Evolutionary conservation across 2,888 invertebrate genomes (phyloP).

Genomic region (Herminia tarsipennalis): DNA sequence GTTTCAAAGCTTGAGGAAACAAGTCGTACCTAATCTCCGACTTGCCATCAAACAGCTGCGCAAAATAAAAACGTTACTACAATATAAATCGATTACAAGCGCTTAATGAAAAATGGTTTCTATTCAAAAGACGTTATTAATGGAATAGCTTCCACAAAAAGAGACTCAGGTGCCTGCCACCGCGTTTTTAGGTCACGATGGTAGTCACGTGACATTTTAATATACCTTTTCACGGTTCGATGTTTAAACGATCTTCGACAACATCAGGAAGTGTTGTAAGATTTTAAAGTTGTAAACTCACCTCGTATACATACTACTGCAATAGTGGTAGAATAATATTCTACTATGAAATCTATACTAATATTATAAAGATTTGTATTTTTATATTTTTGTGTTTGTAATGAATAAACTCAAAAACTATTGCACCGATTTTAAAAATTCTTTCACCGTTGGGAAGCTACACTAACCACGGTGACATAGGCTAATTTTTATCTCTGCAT

Average conservation of each 20-base stretch:
- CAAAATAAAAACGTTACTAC: constrained; percentile 23
- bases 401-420: no score
- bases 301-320: no score
- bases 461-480: no score
- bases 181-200: constrained; percentile 71
- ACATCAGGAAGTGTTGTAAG: constrained; percentile 1
- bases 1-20: constrained; percentile 19
- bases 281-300: constrained; percentile 12
- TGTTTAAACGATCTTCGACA: constrained; percentile 14
- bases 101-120: constrained; percentile 36
- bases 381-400: no score
- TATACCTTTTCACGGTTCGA: constrained; percentile 17
- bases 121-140: constrained; percentile 52
- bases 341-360: no score
- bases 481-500: no score
- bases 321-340: no score
- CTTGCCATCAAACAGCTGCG: constrained; percentile 16
- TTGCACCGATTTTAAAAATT: no score
- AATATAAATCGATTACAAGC: constrained; percentile 41
- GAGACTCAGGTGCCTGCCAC: constrained; percentile 57
- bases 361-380: no score
- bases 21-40: constrained; percentile 12
- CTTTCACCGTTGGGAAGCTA: no score
- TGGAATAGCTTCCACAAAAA: constrained; percentile 55
- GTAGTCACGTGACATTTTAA: constrained; percentile 40